A percentile compares a stretch with the other conserved stretches of the same genome.
phyloP scores from a whole-genome alignment of 2,888 invertebrate species.

The Phyto melanocephala region DNA sequence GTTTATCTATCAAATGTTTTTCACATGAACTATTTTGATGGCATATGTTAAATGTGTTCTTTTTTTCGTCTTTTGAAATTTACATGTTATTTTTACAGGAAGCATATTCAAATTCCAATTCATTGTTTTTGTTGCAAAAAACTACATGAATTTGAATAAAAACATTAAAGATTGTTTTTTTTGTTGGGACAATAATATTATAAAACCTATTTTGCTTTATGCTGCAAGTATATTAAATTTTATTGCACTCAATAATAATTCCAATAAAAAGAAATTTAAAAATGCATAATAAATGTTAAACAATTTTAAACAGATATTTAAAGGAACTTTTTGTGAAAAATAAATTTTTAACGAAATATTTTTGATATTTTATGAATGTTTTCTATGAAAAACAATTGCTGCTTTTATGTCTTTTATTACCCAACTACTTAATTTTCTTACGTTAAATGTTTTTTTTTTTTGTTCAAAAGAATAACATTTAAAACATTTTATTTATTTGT shows the following conservation, averaged over 20 bases:
- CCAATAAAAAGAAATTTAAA: background rate
- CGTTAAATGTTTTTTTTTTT: background rate
- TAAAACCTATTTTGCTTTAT: background rate
- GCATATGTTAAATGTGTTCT: slow-evolving; percentile 20
- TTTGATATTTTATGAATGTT: background rate
- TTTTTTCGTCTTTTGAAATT: background rate
- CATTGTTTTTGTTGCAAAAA: background rate
- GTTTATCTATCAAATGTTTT: slow-evolving; percentile 31
- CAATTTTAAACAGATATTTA: background rate
- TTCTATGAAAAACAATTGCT: background rate
- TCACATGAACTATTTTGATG: slow-evolving; percentile 9
- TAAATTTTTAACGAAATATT: background rate
- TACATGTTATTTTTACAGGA: background rate
- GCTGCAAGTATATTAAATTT: slow-evolving; percentile 6
- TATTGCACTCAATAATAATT: background rate
- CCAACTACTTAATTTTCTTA: background rate
- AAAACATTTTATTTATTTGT: slow-evolving; percentile 3
- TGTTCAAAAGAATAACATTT: background rate
- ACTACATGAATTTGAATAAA: slow-evolving; percentile 14
- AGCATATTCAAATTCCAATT: slow-evolving; percentile 3
- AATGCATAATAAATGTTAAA: background rate
- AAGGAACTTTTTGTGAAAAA: background rate
- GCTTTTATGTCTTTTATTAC: background rate
- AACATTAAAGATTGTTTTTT: too few species aligned
- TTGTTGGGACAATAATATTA: background rate